Conservation (phyloP, 35 echinoderm and acorn worm genomes). For the Ptychodera flava region DNA sequence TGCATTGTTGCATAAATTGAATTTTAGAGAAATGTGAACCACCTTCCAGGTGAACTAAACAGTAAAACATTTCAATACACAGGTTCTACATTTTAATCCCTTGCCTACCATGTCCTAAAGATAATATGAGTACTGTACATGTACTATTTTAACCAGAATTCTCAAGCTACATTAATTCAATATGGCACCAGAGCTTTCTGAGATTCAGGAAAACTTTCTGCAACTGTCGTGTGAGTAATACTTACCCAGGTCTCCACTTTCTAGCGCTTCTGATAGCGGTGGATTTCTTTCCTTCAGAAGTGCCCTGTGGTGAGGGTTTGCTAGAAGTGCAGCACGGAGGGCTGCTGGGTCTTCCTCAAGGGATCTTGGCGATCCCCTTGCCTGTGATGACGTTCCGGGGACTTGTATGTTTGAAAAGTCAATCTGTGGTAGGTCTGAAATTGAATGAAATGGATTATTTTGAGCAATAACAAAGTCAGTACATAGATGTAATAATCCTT, state of each 20-base stretch:
- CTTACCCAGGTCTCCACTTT: constrained; percentile 63
- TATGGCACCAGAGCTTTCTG: too few species aligned
- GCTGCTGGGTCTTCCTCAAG: constrained; percentile 53
- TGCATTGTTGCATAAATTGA: too few species aligned
- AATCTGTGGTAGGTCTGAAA: constrained; percentile 22
- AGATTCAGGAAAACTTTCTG: too few species aligned
- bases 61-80: too few species aligned
- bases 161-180: too few species aligned
- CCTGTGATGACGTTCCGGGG: constrained; percentile 22
- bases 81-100: too few species aligned
- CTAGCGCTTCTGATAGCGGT: constrained; percentile 58
- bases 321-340: constrained; percentile 51
- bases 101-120: too few species aligned
- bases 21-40: too few species aligned
- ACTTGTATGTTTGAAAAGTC: constrained; percentile 72
- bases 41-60: too few species aligned
- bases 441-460: neutral
- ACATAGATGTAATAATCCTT: neutral
- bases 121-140: too few species aligned
- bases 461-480: neutral
- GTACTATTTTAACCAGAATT: too few species aligned
- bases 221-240: too few species aligned
- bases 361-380: neutral
- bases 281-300: constrained; percentile 65
- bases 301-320: constrained; percentile 39